These are phyloP conservation scores for Dolichoris vasculosae DNA, from an alignment of 1,140 invertebrate species.

Conservation along the genomic window DNA sequence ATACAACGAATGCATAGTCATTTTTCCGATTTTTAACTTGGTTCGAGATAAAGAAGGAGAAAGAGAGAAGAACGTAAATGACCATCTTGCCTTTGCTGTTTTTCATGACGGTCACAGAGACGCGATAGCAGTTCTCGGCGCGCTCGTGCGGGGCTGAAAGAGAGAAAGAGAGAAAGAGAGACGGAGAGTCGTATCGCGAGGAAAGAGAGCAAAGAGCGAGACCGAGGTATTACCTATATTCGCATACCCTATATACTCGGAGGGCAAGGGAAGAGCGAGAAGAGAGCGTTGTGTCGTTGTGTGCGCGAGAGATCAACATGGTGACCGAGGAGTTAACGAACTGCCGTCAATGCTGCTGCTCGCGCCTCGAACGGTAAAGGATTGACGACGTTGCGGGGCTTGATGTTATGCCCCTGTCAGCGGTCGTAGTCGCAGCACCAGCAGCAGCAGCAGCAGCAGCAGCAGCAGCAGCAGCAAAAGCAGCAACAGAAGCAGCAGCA, in stretches of 20 bases:
- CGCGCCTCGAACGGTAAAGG: slow-evolving; percentile 28
- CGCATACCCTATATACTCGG: background rate
- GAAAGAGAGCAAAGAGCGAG: slow-evolving; percentile 21
- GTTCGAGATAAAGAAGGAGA: background rate
- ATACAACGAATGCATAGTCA: background rate
- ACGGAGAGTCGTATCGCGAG: background rate
- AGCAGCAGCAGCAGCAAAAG: background rate
- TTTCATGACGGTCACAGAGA: slow-evolving; percentile 35
- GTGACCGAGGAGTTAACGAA: slow-evolving; percentile 68
- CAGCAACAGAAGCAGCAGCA: background rate
- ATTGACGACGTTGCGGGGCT: slow-evolving; percentile 29
- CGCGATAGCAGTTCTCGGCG: background rate
- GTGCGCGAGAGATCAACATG: slow-evolving; percentile 63
- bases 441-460: slow-evolving; percentile 18
- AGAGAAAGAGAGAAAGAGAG: slow-evolving; percentile 2
- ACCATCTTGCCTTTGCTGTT: slow-evolving; percentile 26
- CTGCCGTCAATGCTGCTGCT: slow-evolving; percentile 55
- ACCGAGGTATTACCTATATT: background rate
- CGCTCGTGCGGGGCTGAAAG: background rate
- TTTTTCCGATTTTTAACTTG: background rate
- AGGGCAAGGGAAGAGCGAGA: background rate
- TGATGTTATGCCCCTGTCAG: slow-evolving; percentile 35
- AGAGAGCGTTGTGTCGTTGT: slow-evolving; percentile 33
- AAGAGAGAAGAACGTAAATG: background rate
- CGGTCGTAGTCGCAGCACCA: slow-evolving; percentile 1